phyloP scores from a whole-genome alignment of 2,797 vertebrate genomes.

The Hypotaenidia okinawae region DNA sequence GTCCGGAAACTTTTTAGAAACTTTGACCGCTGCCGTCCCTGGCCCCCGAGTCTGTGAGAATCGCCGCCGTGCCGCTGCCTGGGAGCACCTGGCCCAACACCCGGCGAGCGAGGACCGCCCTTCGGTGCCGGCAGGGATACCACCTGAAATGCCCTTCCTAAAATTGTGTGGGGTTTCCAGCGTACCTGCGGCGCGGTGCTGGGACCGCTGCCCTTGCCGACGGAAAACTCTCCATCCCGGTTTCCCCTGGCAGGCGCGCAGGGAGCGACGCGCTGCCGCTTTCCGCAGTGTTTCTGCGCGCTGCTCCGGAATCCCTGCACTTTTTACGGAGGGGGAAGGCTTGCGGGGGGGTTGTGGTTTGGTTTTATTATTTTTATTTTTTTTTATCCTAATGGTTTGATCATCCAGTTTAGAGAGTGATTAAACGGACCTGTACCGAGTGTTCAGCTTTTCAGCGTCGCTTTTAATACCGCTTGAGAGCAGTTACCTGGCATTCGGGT shows the following conservation, averaged over 20 bases:
- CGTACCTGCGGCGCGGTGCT: not conserved
- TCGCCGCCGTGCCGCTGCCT: not conserved
- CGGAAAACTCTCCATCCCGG: not conserved
- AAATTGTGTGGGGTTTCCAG: rapidly evolving
- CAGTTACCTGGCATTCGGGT: not conserved
- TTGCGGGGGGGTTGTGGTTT: too few species aligned
- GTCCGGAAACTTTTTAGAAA: not conserved
- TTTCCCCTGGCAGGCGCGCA: not conserved
- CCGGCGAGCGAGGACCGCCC: not conserved
- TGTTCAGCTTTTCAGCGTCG: not conserved
- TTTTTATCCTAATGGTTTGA: not conserved
- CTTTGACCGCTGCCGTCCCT: not conserved
- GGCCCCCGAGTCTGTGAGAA: not conserved
- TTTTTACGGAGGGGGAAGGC: too few species aligned
- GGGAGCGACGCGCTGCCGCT: not conserved
- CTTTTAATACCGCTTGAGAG: not conserved
- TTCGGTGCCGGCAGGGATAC: rapidly evolving
- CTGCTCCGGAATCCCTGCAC: not conserved
- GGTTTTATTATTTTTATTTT: too few species aligned
- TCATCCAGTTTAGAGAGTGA: not conserved
- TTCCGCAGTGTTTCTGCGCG: not conserved
- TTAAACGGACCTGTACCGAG: not conserved
- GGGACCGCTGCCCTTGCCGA: too few species aligned
- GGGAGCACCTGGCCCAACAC: not conserved
- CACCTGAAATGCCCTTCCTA: not conserved